Conservation (phyloP, 2,888 invertebrate species). For the Thymelicus sylvestris region DNA sequence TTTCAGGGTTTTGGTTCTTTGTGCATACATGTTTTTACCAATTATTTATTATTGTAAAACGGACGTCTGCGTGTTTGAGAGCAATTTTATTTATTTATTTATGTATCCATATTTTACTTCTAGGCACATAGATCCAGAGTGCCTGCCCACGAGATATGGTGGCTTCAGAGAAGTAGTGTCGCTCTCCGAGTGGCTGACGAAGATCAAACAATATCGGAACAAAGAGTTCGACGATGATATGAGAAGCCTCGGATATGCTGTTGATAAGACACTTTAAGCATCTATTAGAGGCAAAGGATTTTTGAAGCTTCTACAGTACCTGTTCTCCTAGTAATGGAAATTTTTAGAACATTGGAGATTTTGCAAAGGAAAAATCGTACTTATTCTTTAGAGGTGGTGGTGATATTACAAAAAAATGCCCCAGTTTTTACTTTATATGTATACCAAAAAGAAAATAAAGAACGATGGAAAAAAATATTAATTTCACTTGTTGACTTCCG, state of each 20-base stretch:
- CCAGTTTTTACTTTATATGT: too few species aligned
- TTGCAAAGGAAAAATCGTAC: background rate
- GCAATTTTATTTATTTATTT: background rate
- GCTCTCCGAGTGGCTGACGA: constrained; percentile 66
- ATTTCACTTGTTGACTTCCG: too few species aligned
- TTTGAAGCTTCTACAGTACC: background rate
- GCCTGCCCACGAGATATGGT: constrained; percentile 71
- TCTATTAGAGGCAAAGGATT: background rate
- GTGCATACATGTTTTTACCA: too few species aligned
- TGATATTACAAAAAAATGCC: too few species aligned
- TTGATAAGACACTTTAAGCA: constrained; percentile 30
- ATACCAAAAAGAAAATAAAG: too few species aligned
- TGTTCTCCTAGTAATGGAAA: background rate
- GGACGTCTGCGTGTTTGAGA: too few species aligned
- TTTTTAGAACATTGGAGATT: background rate
- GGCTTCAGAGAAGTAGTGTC: constrained; percentile 64
- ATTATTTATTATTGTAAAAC: too few species aligned
- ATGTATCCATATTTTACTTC: constrained; percentile 24
- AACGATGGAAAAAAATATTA: too few species aligned
- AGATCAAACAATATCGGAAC: constrained; percentile 70
- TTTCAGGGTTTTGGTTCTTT: too few species aligned
- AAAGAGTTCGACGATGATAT: constrained; percentile 72
- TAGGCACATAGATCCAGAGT: constrained; percentile 69
- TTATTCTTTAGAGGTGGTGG: too few species aligned
- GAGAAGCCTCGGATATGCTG: constrained; percentile 65